Base-by-base conservation (phyloP, 2,797 vertebrate species). In the Epinephelus coioides region DNA sequence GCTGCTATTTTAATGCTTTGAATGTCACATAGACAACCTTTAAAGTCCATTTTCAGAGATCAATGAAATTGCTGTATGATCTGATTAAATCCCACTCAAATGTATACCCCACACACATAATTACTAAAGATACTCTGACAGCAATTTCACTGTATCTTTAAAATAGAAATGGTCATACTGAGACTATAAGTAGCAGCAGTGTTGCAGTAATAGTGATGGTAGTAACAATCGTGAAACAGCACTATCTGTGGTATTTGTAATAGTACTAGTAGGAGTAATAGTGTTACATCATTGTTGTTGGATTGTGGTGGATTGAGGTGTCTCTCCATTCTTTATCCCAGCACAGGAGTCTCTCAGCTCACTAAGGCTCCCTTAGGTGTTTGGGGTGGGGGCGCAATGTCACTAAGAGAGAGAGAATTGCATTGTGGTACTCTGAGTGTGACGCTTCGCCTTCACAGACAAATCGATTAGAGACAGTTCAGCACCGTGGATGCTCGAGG, bases 391-490 rank as follows among this genome's bases (percentile, higher is more conserved):
- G 79, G 76, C 18, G 25, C 94, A 83, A 92, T 96, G 96, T 96
- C 96, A 97, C 95, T 73, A 62, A 80, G 65, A 86, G 81, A 88
- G 85, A 76, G 74, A 79, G 88, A 74, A 89, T 93, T 87, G 93
- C 94, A 95, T 95, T 95, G 93, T 96, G 95, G 89, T 85, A 95
- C 95, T 95, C 94, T 94, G 93, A 90, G 86, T 93, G 95, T 95
- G 95, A 96, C 81, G 94, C 94, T 95, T 96, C 83, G 94, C 94
- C 95, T 97, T 96, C 96, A 96, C 97, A 98, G 97, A 97, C 97
- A 98, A 98, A 99, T 98, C 97, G 97, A 98, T 99, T 98, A 97
- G 97, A 97, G 96, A 97, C 97, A 97, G 97, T 97, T 97, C 96
- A 96, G 89, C 82, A 90, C 95, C 95, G 38, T 87, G 95, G 96